Percentiles rank a stretch among this genome's conserved stretches.
Conservation (phyloP, 2,888 invertebrate genomes). For the Oasisia sp. region DNA sequence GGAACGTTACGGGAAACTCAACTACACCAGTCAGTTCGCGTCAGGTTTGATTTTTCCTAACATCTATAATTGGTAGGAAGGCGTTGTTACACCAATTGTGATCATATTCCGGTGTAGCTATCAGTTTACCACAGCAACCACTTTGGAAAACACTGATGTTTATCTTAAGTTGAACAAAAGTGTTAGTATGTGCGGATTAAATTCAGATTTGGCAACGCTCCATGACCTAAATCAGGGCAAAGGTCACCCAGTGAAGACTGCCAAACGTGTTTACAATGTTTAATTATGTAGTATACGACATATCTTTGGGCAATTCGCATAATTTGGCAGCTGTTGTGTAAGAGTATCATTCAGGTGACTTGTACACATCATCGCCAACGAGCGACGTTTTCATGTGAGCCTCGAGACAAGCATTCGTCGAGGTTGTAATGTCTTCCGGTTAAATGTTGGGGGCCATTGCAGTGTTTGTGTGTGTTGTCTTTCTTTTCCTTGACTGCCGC, state of each 20-base stretch:
- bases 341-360: neutral
- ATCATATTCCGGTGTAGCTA: neutral
- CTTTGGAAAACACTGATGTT: neutral
- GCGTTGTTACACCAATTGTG: neutral
- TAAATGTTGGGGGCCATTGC: neutral
- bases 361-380: too few relatives aligned
- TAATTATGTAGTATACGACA: neutral
- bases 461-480: neutral
- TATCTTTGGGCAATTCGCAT: neutral
- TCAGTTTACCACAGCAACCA: neutral
- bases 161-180: too few relatives aligned
- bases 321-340: neutral
- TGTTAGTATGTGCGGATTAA: neutral
- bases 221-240: neutral
- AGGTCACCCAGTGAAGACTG: neutral
- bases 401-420: neutral
- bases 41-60: neutral
- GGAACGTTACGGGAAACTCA: neutral
- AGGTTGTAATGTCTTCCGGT: neutral
- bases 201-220: neutral
- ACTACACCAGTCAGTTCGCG: neutral
- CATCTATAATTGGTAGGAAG: neutral
- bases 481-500: neutral
- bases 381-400: neutral
- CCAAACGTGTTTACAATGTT: neutral